Percentiles rank a stretch among this genome's conserved stretches.
phyloP scores from a whole-genome alignment of 2,797 vertebrate genomes.

The Perodicticus potto region DNA sequence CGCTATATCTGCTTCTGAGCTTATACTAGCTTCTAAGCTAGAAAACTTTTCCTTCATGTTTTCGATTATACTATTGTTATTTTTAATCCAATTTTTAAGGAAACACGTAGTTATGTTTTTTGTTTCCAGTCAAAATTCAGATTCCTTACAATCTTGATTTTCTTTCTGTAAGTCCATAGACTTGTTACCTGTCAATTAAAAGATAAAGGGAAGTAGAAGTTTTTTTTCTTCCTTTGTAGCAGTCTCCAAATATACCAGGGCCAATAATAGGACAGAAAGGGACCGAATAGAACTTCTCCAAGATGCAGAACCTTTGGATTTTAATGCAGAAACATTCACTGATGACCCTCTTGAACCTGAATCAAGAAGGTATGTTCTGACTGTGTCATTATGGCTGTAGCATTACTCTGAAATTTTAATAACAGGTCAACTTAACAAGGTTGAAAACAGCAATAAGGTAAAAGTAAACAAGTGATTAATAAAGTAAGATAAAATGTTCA shows the following conservation, averaged over 20 bases:
- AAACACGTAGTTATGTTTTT: constrained; percentile 3
- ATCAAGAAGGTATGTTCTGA: constrained; percentile 89
- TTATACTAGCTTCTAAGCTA: neutral
- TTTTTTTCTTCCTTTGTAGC: constrained; percentile 84
- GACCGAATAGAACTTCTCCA: constrained; percentile 96
- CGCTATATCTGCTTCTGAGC: neutral
- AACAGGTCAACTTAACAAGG: neutral
- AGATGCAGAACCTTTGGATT: constrained; percentile 96
- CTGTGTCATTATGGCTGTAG: neutral
- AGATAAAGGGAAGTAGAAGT: constrained; percentile 32
- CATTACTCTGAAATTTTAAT: constrained; percentile 46
- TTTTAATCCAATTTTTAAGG: constrained; percentile 61
- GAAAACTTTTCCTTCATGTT: constrained; percentile 41
- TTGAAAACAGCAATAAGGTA: constrained; percentile 8
- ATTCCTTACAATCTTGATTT: constrained; percentile 46
- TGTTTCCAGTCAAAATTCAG: constrained; percentile 52
- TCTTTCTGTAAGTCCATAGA: neutral
- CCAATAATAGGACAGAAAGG: constrained; percentile 91
- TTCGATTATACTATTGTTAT: neutral
- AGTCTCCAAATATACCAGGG: constrained; percentile 92
- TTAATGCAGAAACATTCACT: constrained; percentile 92
- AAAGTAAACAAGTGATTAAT: constrained; percentile 26
- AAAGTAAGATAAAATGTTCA: neutral
- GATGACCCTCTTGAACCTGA: constrained; percentile 94
- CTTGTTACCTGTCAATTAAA: constrained; percentile 4